Evolutionary conservation across 2,113 vertebrate species (phyloP), one percentile per base, ranked within the genome.

Genomic region (Astatoreochromis straeleni): DNA sequence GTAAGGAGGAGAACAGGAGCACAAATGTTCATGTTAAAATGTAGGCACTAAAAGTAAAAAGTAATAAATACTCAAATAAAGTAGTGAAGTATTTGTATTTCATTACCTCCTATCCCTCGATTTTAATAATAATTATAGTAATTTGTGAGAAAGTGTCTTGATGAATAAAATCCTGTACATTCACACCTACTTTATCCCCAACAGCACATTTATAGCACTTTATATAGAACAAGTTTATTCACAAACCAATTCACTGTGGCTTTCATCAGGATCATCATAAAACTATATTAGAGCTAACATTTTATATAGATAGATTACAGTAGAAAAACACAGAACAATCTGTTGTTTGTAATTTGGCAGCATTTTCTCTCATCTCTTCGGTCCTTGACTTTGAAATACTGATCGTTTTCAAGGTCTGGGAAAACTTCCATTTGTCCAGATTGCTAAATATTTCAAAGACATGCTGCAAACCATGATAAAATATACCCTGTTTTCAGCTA

Each of bases 391-490:
- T 42, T 70, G n/a, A 70, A 24, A 70, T 45, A 16, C 21, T 70
- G 11, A 24, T 42, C 13, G 0, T 70, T 70, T 42, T 24, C 11
- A 26, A 7, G 13, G n/a, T 14, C 13, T 3, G 31, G 31, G 4
- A 12, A 35, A 35, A 63, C 2, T 42, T 73, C 8, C 13, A 26
- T 9, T 73, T 45, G 21, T 26, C 38, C 0, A 26, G 38, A 26
- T 45, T 73, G 0, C 11, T 68, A 68, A 68, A 40, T 70, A 45
- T 45, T 45, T 40, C 0, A 40, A 14, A 0, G 2, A 1, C 38
- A 2, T 38, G 0, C 38, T 73, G 65, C 38, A 45, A 1, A 45
- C n/a, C 13, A 73, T 0, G 4, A 24, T 16, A 24, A 45, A 24
- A 26, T 24, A 73, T 73, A 14, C 7, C 5, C 21, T 4, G 38